A percentile compares a stretch with the other conserved stretches of the same genome.
Conservation (phyloP, 2,888 invertebrate species). For the Opisthograptis luteolata region DNA sequence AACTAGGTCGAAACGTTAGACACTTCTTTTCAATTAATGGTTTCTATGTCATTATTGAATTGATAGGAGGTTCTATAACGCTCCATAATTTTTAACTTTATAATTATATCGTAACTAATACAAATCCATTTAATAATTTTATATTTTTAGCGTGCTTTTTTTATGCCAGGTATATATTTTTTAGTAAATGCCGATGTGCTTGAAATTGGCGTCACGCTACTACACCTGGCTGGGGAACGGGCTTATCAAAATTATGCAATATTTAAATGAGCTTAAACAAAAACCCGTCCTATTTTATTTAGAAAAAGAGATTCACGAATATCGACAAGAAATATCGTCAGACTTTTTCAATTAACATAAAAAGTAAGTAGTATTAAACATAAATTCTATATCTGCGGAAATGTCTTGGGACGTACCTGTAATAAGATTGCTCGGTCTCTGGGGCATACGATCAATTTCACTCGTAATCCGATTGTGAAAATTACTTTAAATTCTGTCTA, state of each 20-base stretch:
- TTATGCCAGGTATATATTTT: too few relatives aligned
- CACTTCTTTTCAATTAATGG: too few relatives aligned
- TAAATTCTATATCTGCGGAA: conserved; percentile 6
- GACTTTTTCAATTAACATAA: neutral
- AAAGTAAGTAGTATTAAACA: conserved; percentile 4
- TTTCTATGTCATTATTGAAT: too few relatives aligned
- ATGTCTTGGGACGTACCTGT: conserved; percentile 36
- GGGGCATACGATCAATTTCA: conserved; percentile 48
- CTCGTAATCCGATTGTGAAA: conserved; percentile 56
- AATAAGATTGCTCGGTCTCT: conserved; percentile 60
- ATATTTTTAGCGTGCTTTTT: too few relatives aligned
- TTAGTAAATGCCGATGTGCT: too few relatives aligned
- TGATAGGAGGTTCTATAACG: too few relatives aligned
- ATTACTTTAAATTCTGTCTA: conserved; percentile 38
- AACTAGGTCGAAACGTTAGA: neutral
- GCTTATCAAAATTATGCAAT: neutral
- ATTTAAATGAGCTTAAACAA: conserved; percentile 1
- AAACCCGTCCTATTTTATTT: conserved; percentile 5
- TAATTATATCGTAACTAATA: too few relatives aligned
- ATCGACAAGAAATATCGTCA: neutral
- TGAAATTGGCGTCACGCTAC: too few relatives aligned
- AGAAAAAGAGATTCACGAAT: neutral
- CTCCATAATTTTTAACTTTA: too few relatives aligned
- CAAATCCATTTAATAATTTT: too few relatives aligned
- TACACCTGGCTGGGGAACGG: too few relatives aligned